Percentiles rank a stretch among this genome's conserved stretches.
These are phyloP conservation scores for Cheilosia pagana DNA, from an alignment of 2,888 invertebrate genomes.

Conservation along the genomic window DNA sequence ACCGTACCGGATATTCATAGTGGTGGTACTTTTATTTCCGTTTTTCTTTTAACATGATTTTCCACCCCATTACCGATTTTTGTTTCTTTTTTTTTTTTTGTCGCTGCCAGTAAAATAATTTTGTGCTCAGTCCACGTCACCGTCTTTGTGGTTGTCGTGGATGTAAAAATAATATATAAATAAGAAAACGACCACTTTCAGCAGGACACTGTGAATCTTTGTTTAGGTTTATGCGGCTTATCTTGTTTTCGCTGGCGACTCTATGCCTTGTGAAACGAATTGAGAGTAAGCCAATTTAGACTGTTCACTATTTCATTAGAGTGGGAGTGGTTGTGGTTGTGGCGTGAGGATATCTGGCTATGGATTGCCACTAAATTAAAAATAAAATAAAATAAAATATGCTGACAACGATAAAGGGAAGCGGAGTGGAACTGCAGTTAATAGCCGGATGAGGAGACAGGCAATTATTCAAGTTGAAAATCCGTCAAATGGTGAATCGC, in stretches of 20 bases:
- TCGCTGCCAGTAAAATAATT: not conserved
- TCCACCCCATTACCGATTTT: slow-evolving; percentile 36
- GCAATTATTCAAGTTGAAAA: too few species aligned
- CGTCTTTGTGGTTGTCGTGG: not conserved
- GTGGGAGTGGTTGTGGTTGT: not conserved
- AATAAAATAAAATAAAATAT: too few species aligned
- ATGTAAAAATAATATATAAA: slow-evolving; percentile 1
- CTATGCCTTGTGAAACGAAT: slow-evolving; percentile 4
- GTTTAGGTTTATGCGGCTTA: slow-evolving; percentile 18
- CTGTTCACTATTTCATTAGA: slow-evolving; percentile 3
- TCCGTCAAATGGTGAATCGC: too few species aligned
- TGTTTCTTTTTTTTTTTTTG: slow-evolving; percentile 10
- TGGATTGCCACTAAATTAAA: too few species aligned
- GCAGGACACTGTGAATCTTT: slow-evolving; percentile 22
- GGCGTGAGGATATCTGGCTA: too few species aligned
- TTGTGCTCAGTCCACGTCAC: too few species aligned
- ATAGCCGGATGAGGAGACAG: too few species aligned
- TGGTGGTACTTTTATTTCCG: slow-evolving; percentile 6
- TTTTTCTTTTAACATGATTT: slow-evolving; percentile 29
- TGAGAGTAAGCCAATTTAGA: slow-evolving; percentile 23
- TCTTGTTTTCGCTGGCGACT: slow-evolving; percentile 3
- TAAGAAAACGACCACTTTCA: not conserved
- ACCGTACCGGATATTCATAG: too few species aligned
- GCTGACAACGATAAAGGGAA: too few species aligned
- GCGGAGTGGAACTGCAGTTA: too few species aligned